Conservation (phyloP, 2,797 vertebrate species). For the Scyliorhinus canicula region DNA sequence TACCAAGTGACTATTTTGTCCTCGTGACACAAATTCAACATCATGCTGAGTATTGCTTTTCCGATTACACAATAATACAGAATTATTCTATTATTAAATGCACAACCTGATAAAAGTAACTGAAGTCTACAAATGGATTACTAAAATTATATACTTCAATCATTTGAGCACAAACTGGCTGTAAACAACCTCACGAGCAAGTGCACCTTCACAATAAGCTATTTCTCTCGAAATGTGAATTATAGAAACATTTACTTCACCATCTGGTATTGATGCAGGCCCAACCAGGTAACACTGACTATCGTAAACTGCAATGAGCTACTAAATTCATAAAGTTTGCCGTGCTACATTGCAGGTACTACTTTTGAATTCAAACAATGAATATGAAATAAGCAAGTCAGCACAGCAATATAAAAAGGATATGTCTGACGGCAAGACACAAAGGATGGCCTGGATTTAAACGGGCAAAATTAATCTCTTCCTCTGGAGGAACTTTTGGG, state of each 20-base stretch:
- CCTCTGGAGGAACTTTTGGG: no score
- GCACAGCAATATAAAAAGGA: no score
- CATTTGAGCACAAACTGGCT: background rate
- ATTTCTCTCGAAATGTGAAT: background rate
- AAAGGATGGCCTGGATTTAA: background rate
- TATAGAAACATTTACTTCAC: background rate
- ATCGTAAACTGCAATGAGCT: background rate
- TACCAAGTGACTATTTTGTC: no score
- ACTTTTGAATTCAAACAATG: background rate
- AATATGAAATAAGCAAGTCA: background rate
- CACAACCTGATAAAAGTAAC: background rate
- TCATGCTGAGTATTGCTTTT: background rate
- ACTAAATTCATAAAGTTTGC: background rate
- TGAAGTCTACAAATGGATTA: background rate
- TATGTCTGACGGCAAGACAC: background rate
- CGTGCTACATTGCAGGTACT: background rate
- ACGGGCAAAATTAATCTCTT: background rate
- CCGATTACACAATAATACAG: no score
- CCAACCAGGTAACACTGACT: background rate
- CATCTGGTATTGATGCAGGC: background rate
- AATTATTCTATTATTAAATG: no score
- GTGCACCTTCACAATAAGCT: background rate
- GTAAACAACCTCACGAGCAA: background rate
- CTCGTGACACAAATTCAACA: background rate
- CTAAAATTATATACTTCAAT: background rate